phyloP scores from a whole-genome alignment of 2,888 invertebrate species.

The Erebia aethiops region DNA sequence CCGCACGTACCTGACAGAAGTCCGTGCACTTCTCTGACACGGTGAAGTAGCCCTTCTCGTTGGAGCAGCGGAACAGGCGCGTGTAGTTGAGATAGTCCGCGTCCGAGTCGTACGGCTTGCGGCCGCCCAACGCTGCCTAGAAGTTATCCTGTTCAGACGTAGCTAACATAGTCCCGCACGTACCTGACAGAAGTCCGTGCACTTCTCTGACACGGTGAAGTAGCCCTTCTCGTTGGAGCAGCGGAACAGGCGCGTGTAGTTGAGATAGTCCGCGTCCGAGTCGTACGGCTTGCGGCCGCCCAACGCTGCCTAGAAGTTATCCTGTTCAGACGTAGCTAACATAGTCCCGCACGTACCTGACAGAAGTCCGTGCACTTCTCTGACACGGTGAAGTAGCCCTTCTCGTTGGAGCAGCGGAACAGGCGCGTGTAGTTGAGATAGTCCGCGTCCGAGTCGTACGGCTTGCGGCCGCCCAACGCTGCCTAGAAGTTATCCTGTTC shows the following conservation, averaged over 20 bases:
- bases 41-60: slow-evolving; percentile 95
- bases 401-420: slow-evolving; percentile 99
- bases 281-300: slow-evolving; percentile 92
- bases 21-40: slow-evolving; percentile 90
- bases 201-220: slow-evolving; percentile 83
- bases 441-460: slow-evolving; percentile 93
- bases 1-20: background rate
- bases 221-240: slow-evolving; percentile 99
- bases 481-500: too few species aligned
- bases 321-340: background rate
- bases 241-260: slow-evolving; percentile 95
- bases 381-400: slow-evolving; percentile 87
- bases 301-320: background rate
- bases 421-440: slow-evolving; percentile 96
- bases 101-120: slow-evolving; percentile 93
- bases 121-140: slow-evolving; percentile 61
- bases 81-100: slow-evolving; percentile 97
- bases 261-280: slow-evolving; percentile 94
- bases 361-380: slow-evolving; percentile 90
- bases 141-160: too few species aligned
- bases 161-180: background rate
- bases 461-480: slow-evolving; percentile 84
- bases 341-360: background rate
- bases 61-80: slow-evolving; percentile 98
- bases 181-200: slow-evolving; percentile 84